Evolutionary conservation across 2,888 invertebrate species (phyloP).

Genomic region (Mechanitis mazaeus): DNA sequence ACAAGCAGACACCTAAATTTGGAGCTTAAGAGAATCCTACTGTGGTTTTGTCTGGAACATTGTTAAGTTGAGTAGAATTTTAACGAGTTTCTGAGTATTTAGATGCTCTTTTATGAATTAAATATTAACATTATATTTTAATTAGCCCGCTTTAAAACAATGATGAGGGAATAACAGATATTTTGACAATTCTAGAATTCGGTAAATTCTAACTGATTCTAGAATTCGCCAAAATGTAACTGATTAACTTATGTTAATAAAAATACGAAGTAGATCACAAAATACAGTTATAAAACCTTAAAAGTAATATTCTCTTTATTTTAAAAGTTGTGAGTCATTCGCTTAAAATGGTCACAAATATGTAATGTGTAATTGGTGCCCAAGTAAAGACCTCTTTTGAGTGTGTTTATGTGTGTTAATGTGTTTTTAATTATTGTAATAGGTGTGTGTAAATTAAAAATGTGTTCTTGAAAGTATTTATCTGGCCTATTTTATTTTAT

Average conservation of each 20-base stretch:
- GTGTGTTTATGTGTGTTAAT: constrained; percentile 7
- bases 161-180: too few species aligned
- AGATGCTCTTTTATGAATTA: too few species aligned
- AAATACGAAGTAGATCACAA: not conserved
- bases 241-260: not conserved
- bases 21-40: constrained; percentile 19
- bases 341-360: constrained; percentile 10
- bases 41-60: constrained; percentile 18
- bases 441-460: constrained; percentile 5
- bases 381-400: constrained; percentile 14
- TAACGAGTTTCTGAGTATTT: not conserved
- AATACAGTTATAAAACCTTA: constrained; percentile 1
- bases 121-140: too few species aligned
- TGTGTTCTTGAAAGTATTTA: too few species aligned
- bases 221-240: not conserved
- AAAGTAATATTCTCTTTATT: not conserved
- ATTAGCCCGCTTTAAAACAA: too few species aligned
- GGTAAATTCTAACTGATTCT: too few species aligned
- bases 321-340: constrained; percentile 13
- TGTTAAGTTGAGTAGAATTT: constrained; percentile 15
- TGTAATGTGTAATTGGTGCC: constrained; percentile 18
- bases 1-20: constrained; percentile 34
- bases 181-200: too few species aligned
- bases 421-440: constrained; percentile 16
- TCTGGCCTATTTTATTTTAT: too few species aligned